Conservation (phyloP, 2,113 vertebrate genomes). For the Saguinus midas region DNA sequence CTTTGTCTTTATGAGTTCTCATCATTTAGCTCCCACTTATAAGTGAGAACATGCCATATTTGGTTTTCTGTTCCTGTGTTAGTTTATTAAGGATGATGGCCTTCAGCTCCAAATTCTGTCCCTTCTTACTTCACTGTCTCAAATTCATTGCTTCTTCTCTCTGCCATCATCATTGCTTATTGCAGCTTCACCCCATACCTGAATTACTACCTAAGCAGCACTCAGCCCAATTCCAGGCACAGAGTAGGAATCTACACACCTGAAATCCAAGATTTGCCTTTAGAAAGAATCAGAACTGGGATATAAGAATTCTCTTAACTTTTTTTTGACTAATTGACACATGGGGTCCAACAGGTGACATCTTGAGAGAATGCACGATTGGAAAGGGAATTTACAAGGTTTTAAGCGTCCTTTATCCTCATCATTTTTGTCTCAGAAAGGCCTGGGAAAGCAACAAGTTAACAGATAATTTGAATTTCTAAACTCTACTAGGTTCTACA, state of each 20-base stretch:
- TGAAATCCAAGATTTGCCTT: not conserved
- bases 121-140: not conserved
- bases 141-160: not conserved
- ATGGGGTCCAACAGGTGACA: not conserved
- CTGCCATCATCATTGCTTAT: not conserved
- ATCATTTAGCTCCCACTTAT: no score
- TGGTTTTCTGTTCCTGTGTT: no score
- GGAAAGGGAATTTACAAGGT: not conserved
- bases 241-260: not conserved
- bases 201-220: not conserved
- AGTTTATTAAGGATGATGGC: no score
- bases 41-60: no score
- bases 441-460: rapidly evolving
- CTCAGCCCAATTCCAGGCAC: not conserved
- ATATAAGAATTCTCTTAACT: not conserved
- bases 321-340: not conserved
- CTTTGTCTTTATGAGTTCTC: no score
- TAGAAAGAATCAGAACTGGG: not conserved
- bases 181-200: not conserved
- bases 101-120: not conserved
- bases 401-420: not conserved
- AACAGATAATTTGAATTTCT: not conserved
- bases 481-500: not conserved
- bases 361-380: not conserved
- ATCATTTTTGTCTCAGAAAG: not conserved